These are phyloP conservation scores for Crenuchus spilurus DNA, from an alignment of 2,797 vertebrate genomes.

Conservation along the genomic window DNA sequence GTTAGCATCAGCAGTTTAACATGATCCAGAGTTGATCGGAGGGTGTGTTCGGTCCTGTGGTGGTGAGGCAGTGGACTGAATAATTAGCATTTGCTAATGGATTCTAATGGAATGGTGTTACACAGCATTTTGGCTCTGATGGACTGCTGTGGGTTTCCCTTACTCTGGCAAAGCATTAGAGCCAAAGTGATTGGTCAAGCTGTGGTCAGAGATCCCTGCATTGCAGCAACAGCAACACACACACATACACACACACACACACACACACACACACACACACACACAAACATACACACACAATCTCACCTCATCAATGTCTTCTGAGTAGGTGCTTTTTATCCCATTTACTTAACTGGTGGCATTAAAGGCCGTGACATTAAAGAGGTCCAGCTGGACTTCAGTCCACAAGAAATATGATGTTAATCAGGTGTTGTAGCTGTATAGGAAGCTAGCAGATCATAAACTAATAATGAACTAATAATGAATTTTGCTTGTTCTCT, in stretches of 20 bases:
- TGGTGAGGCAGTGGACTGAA: slow-evolving; percentile 26
- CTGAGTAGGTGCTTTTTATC: slow-evolving; percentile 14
- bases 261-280: not conserved
- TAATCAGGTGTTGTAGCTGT: too few relatives aligned
- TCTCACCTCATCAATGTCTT: slow-evolving; percentile 5
- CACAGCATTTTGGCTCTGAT: slow-evolving; percentile 33
- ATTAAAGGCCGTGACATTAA: not conserved
- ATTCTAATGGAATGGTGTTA: slow-evolving; percentile 40
- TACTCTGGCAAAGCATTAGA: slow-evolving; percentile 32
- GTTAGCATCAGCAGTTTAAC: not conserved
- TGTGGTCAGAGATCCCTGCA: slow-evolving; percentile 34
- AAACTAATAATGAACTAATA: too few relatives aligned
- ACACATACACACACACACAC: slow-evolving; percentile 19
- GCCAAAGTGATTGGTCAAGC: slow-evolving; percentile 30
- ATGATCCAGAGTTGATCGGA: slow-evolving; percentile 5
- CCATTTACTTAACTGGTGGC: not conserved
- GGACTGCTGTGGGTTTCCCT: slow-evolving; percentile 30
- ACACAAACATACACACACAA: not conserved
- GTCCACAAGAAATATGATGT: not conserved
- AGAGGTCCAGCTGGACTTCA: not conserved
- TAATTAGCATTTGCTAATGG: slow-evolving; percentile 50
- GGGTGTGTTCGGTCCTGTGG: slow-evolving; percentile 5
- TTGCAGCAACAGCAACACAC: slow-evolving; percentile 37
- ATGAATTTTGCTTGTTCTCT: too few relatives aligned
- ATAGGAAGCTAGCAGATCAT: too few relatives aligned